Evolutionary conservation across 2,888 invertebrate genomes (phyloP).

Genomic region (Linnaemya tessellans): DNA sequence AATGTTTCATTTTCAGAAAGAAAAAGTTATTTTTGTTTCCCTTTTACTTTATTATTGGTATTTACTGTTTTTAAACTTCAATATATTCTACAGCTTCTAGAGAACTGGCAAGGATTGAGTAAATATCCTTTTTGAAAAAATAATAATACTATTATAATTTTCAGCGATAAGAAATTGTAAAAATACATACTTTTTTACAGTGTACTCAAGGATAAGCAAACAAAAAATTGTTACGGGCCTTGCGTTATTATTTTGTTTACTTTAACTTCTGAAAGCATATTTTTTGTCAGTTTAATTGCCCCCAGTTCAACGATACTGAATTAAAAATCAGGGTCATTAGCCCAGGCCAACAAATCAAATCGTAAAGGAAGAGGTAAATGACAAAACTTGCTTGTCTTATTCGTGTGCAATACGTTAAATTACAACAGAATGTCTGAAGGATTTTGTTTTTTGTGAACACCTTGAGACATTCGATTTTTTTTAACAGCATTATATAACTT

Average conservation of each 20-base stretch:
- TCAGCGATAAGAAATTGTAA: neutral
- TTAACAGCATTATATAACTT: constrained; percentile 8
- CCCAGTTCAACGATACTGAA: neutral
- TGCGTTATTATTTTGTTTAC: neutral
- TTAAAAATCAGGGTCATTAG: constrained; percentile 29
- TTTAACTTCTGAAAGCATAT: constrained; percentile 8
- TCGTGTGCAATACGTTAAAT: constrained; percentile 22
- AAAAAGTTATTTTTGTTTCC: neutral
- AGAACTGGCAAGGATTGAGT: neutral
- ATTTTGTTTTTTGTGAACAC: constrained; percentile 5
- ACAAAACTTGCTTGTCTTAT: constrained; percentile 22
- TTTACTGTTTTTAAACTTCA: neutral
- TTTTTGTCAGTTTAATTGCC: neutral
- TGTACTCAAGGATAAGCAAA: constrained; percentile 35
- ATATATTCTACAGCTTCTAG: neutral
- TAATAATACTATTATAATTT: too few relatives aligned
- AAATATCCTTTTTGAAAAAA: neutral
- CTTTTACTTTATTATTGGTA: neutral
- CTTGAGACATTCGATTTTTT: constrained; percentile 16
- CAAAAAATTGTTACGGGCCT: neutral
- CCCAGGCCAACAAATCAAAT: constrained; percentile 18
- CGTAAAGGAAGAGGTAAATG: constrained; percentile 10
- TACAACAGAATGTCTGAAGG: constrained; percentile 31
- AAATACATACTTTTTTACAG: constrained; percentile 17
- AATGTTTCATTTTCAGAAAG: neutral